Evolutionary conservation across 2,888 invertebrate species (phyloP), one percentile per base, ranked within the genome.

Genomic region (Leptinotarsa rubiginosa): DNA sequence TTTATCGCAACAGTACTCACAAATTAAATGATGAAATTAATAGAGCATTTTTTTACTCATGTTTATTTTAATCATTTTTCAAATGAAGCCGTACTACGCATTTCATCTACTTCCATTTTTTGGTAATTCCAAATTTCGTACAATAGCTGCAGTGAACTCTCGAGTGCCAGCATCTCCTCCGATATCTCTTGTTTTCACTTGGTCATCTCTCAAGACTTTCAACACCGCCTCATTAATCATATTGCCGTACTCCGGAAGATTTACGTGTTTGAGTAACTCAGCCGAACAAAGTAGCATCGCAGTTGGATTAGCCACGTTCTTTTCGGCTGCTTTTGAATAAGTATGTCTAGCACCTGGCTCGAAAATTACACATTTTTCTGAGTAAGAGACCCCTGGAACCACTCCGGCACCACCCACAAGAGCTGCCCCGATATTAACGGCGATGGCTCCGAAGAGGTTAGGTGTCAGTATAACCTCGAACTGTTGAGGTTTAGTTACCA

Each of bases 401-500:
- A 99, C 96, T 56, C 99, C 99, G 71, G 99, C 99, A 72, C 99
- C 99, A n/a, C 99, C 99, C 1, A 99, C 98, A 64, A 98, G 89
- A 2, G 98, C 99, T 52, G 96, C 95, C 41, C 97, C 97, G 80
- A 99, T 90, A 89, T 99, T 99, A 88, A 98, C 98, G 49, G 99
- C 92, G 84, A 99, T 99, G 89, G 97, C 97, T 72, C 99, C 99
- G 88, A 99, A 99, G 79, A 99, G 90, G 89, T 99, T 99, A 13
- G 98, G 98, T 83, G 97, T 96, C 18, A 99, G 96, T 95, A 98
- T 95, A 41, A 99, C 98, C 88, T 99, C 99, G 89, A 99, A 99
- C 89, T 98, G 98, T 87, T 97, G 94, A 1, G 99, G 99, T 88
- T 97, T 96, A 1, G 97, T 94, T 0, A 98, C 98, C 92, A 99